These are phyloP conservation scores for Caenorhabditis afra DNA, from an alignment of 2,888 invertebrate species.

Conservation along the genomic window DNA sequence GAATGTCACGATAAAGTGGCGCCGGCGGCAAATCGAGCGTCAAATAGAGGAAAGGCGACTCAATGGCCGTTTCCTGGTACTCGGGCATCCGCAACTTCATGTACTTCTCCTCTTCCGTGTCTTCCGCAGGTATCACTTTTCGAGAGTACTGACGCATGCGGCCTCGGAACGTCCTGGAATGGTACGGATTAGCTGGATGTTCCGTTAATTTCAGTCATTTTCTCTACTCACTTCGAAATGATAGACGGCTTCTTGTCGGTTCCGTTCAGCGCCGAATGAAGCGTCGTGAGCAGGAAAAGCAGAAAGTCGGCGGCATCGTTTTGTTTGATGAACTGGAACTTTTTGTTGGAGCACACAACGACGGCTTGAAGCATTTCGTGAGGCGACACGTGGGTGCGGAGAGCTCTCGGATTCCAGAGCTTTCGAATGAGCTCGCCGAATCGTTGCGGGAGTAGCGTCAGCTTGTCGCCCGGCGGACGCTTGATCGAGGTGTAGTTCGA, in stretches of 20 bases:
- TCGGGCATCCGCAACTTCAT: constrained; percentile 72
- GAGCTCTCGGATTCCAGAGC: constrained; percentile 98
- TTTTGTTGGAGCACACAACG: constrained; percentile 95
- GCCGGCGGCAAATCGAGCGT: constrained; percentile 98
- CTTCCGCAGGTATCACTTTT: constrained; percentile 93
- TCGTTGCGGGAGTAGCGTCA: constrained; percentile 90
- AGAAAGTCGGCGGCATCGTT: constrained; percentile 98
- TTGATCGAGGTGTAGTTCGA: constrained; percentile 90
- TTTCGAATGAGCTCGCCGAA: constrained; percentile 84
- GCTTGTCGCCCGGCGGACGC: constrained; percentile 95
- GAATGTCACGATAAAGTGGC: constrained; percentile 93
- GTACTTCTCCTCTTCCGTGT: constrained; percentile 76
- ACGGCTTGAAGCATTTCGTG: constrained; percentile 96
- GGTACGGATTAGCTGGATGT: no score
- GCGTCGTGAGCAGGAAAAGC: constrained; percentile 97
- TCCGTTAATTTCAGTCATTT: no score
- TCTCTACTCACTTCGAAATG: constrained; percentile 86
- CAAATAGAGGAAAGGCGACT: constrained; percentile 94
- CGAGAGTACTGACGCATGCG: constrained; percentile 85
- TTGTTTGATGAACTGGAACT: constrained; percentile 98
- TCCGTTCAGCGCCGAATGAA: constrained; percentile 94
- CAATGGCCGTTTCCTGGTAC: constrained; percentile 86
- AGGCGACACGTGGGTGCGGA: constrained; percentile 99
- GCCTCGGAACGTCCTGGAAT: constrained; percentile 87
- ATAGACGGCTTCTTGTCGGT: constrained; percentile 86